Evolutionary conservation across 2,797 vertebrate species (phyloP).

Genomic region (Erithacus rubecula): DNA sequence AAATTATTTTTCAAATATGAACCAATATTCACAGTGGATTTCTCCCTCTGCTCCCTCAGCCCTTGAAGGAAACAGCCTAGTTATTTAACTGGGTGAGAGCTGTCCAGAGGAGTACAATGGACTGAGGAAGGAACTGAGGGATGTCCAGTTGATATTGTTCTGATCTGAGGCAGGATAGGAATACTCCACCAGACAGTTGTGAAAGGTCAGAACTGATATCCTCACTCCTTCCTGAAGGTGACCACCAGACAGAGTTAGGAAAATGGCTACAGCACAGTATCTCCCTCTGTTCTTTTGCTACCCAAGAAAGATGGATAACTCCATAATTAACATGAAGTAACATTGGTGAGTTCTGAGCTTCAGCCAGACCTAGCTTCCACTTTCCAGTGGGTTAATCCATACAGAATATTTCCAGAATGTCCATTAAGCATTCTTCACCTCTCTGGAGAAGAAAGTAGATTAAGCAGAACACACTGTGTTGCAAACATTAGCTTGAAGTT

Average conservation of each 20-base stretch:
- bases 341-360: background rate
- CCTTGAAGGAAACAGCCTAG: background rate
- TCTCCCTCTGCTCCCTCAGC: background rate
- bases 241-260: background rate
- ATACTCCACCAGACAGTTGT: background rate
- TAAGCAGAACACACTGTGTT: background rate
- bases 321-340: background rate
- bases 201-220: background rate
- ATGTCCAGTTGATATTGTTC: background rate
- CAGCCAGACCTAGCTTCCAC: background rate
- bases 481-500: conserved; percentile 10
- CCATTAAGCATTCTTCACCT: background rate
- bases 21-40: conserved; percentile 2
- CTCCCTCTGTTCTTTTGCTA: background rate
- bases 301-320: background rate
- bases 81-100: background rate
- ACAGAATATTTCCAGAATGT: background rate
- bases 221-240: background rate
- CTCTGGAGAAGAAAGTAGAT: background rate
- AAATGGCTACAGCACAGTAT: background rate
- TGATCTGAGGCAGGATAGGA: background rate
- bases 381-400: background rate
- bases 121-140: background rate
- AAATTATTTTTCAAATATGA: conserved; percentile 47
- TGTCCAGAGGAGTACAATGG: background rate